Evolutionary conservation across 2,888 invertebrate species (phyloP), one percentile per base, ranked within the genome.

Genomic region (Tipula lateralis): DNA sequence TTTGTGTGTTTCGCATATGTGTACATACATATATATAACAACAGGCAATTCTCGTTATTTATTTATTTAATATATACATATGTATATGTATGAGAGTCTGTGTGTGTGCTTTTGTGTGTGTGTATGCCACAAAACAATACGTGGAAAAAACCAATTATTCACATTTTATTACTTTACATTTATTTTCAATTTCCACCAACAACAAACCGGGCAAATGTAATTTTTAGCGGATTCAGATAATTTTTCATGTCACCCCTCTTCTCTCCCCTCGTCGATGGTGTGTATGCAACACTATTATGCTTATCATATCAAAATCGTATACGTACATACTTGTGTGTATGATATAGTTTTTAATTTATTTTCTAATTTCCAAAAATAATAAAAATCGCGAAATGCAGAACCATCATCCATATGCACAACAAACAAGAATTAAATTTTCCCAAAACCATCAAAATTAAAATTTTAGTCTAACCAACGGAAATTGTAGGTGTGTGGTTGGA

Each of bases 401-500:
- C 24, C 5, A 44, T 6, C 9, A n/a, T n/a, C n/a, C n/a, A n/a
- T n/a, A n/a, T 66, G 13, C 24, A 66, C n/a, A n/a, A n/a, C n/a
- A n/a, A n/a, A n/a, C n/a, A n/a, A n/a, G n/a, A n/a, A n/a, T n/a
- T n/a, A 24, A 66, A 50, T 16, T 44, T 66, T 24, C 66, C n/a
- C n/a, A 6, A 66, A 66, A 66, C 66, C 66, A 66, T 66, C 66
- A 24, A 24, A 66, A 66, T 24, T 44, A n/a, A 44, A 66, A 9
- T 24, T 24, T 66, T 66, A 9, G 1, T 44, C 16, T 24, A 66
- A 24, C 66, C 24, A 66, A 66, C 87, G 87, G 90, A 90, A 90
- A 90, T 90, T 89, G 89, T 89, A 90, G 90, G 90, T 90, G 90
- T 89, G 89, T 88, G 89, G 89, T 66, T 66, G 66, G 66, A 66